These are phyloP conservation scores for Acanthosepion esculentum DNA, from an alignment of 2,888 invertebrate species.

Conservation along the genomic window DNA sequence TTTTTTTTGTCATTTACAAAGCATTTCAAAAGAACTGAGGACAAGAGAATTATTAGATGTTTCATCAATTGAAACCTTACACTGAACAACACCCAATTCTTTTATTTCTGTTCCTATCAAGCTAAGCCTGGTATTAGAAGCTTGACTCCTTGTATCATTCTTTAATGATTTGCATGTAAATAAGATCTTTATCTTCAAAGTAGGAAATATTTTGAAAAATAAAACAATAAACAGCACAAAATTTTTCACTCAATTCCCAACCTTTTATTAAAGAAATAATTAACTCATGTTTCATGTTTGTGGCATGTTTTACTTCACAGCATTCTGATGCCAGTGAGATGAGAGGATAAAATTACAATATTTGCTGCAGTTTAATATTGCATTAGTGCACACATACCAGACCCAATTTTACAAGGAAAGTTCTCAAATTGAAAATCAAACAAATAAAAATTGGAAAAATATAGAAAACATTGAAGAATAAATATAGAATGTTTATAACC, in stretches of 20 bases:
- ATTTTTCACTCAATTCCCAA: not conserved
- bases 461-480: not conserved
- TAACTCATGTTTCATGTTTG: not conserved
- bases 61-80: not conserved
- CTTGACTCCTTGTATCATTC: not conserved
- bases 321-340: not conserved
- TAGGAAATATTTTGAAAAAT: not conserved
- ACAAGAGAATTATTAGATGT: not conserved
- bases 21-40: not conserved
- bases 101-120: not conserved
- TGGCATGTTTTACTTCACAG: too few species aligned
- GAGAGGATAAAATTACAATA: not conserved
- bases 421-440: not conserved
- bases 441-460: not conserved
- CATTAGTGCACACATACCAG: not conserved
- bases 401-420: not conserved
- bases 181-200: not conserved
- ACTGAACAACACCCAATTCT: conserved; percentile 13
- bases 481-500: too few species aligned
- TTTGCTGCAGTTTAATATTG: not conserved
- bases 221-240: not conserved
- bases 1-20: not conserved
- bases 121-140: not conserved
- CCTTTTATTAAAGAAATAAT: not conserved
- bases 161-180: conserved; percentile 20